A percentile compares a stretch with the other conserved stretches of the same genome.
phyloP scores from a whole-genome alignment of 2,888 invertebrate genomes.

The Eremobia ochroleuca region DNA sequence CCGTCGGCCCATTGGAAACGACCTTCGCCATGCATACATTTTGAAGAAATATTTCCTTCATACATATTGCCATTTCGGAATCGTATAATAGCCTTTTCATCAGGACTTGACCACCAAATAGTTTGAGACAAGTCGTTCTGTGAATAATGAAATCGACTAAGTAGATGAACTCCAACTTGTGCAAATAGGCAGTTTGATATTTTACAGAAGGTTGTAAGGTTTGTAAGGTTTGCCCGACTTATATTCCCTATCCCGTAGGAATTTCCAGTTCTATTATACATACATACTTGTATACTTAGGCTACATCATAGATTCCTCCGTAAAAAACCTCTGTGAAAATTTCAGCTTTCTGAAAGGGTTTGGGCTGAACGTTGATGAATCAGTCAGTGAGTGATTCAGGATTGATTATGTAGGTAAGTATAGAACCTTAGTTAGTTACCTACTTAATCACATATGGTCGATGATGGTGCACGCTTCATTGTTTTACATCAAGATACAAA shows the following conservation, averaged over 20 bases:
- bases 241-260: neutral
- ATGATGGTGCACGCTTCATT: neutral
- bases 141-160: constrained; percentile 3
- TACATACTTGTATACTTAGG: neutral
- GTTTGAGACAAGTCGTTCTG: constrained; percentile 72
- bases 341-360: no score
- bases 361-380: no score
- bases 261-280: neutral
- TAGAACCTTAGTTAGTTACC: no score
- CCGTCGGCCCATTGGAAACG: constrained; percentile 91
- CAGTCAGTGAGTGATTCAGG: no score
- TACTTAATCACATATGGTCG: neutral
- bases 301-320: no score
- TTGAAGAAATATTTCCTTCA: constrained; percentile 89
- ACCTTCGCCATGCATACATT: constrained; percentile 91
- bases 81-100: constrained; percentile 86
- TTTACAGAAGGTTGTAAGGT: neutral
- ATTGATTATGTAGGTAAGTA: no score
- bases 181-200: neutral
- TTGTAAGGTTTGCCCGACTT: neutral
- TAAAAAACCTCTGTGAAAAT: no score
- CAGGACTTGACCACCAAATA: constrained; percentile 81
- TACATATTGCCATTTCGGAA: constrained; percentile 91
- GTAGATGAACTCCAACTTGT: neutral
- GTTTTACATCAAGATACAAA: neutral